Conservation (phyloP, 2,888 invertebrate species). For the Gastracanthus pulcherrimus region DNA sequence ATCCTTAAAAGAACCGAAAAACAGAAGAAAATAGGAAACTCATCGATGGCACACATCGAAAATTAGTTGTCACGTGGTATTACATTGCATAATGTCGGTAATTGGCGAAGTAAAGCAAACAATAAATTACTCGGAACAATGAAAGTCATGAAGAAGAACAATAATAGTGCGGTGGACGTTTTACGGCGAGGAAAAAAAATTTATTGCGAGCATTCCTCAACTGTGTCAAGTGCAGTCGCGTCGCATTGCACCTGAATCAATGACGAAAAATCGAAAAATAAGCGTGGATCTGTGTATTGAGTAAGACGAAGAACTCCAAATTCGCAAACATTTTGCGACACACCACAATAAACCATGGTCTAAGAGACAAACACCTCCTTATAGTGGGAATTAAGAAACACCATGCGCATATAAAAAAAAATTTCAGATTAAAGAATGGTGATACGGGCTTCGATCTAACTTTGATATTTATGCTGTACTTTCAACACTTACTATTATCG, state of each 20-base stretch:
- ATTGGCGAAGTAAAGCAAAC: not conserved
- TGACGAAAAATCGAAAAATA: not conserved
- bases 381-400: no score
- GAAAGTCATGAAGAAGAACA: not conserved
- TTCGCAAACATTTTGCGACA: no score
- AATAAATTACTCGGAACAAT: slow-evolving; percentile 1
- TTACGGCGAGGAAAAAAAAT: not conserved
- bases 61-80: not conserved
- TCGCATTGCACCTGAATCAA: not conserved
- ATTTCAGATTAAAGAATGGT: no score
- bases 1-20: not conserved
- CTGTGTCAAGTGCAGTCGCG: not conserved
- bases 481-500: no score
- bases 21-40: no score
- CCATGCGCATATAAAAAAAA: no score
- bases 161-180: not conserved
- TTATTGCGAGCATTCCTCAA: not conserved
- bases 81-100: not conserved
- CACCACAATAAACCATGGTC: not conserved
- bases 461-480: no score
- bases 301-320: no score
- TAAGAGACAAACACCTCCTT: no score
- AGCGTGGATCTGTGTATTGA: not conserved
- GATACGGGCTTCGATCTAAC: no score
- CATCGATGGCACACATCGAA: no score